Conservation (phyloP, 2,797 vertebrate species). For the Chloroceryle inda region DNA sequence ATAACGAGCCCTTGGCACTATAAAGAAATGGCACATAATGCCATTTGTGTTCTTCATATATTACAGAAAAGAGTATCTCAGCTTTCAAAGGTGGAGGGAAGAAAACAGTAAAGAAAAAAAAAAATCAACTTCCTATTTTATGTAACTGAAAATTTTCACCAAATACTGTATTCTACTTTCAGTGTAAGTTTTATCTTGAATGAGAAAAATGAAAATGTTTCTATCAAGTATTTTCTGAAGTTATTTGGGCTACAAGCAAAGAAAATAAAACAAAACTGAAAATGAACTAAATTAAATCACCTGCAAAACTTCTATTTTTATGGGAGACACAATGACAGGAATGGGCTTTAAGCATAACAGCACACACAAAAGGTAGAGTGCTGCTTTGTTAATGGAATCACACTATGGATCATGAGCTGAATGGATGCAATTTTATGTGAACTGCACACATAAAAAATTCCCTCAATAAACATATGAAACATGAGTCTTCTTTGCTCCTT, state of each 20-base stretch:
- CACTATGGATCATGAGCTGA: conserved; percentile 12
- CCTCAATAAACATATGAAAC: conserved; percentile 57
- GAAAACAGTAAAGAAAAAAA: background rate
- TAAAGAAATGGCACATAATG: background rate
- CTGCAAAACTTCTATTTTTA: conserved; percentile 33
- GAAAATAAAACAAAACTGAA: conserved; percentile 17
- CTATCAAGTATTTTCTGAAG: conserved; percentile 37
- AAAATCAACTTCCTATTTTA: background rate
- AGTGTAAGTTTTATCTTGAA: conserved; percentile 27
- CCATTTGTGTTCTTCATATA: background rate
- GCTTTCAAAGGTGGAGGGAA: background rate
- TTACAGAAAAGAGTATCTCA: background rate
- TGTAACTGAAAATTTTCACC: background rate
- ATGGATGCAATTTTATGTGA: conserved; percentile 55
- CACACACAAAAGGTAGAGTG: conserved; percentile 27
- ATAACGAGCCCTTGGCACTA: background rate
- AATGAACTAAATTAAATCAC: conserved; percentile 39
- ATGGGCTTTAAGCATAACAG: conserved; percentile 29
- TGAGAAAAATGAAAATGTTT: conserved; percentile 39
- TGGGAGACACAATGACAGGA: background rate
- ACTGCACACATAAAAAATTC: conserved; percentile 53
- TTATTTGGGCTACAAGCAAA: conserved; percentile 28
- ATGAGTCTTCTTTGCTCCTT: conserved; percentile 38
- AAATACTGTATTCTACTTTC: conserved; percentile 11
- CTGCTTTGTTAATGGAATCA: conserved; percentile 48